Conservation (phyloP, 2,113 vertebrate genomes). For the Tragelaphus strepsiceros region DNA sequence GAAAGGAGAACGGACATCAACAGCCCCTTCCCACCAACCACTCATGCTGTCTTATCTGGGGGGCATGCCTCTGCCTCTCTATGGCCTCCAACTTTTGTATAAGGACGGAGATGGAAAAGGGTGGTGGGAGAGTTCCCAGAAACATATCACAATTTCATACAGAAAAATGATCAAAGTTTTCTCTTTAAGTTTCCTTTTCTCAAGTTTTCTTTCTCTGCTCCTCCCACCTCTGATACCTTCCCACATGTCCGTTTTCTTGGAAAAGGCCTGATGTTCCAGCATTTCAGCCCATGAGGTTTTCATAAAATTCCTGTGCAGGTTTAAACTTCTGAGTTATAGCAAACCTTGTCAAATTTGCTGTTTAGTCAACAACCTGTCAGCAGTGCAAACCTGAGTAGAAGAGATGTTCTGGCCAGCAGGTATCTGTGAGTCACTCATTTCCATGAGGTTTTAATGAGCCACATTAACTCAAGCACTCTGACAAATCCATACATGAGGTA, state of each 20-base stretch:
- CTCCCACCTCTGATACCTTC: not conserved
- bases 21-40: too few species aligned
- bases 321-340: not conserved
- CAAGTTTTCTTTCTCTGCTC: not conserved
- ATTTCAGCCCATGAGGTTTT: not conserved
- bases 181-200: not conserved
- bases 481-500: constrained; percentile 39
- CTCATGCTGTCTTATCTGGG: not conserved
- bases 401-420: constrained; percentile 25
- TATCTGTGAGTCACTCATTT: constrained; percentile 27
- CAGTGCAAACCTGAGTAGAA: constrained; percentile 27
- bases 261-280: not conserved
- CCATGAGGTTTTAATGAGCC: constrained; percentile 46
- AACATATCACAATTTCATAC: not conserved
- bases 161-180: not conserved
- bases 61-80: not conserved
- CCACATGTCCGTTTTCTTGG: not conserved
- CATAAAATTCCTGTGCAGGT: not conserved
- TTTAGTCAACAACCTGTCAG: not conserved
- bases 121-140: not conserved
- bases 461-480: constrained; percentile 46
- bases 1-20: not conserved
- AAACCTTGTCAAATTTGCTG: not conserved
- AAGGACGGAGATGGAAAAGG: not conserved
- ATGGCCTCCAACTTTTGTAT: not conserved